phyloP scores from a whole-genome alignment of 2,888 invertebrate species.

The Platycheirus albimanus region DNA sequence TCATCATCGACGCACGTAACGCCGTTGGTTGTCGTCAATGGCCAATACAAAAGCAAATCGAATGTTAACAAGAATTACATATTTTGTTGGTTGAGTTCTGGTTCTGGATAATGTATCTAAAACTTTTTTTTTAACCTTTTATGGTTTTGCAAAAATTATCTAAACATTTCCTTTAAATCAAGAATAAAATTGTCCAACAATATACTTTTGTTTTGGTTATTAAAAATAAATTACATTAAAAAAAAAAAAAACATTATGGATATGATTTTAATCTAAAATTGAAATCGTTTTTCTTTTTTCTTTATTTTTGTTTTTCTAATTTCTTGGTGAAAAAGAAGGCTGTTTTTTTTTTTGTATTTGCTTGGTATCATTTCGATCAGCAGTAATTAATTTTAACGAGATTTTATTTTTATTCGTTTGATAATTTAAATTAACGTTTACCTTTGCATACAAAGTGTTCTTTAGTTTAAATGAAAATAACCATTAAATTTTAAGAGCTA shows the following conservation, averaged over 20 bases:
- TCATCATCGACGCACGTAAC: slow-evolving; percentile 2
- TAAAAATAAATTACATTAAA: slow-evolving; percentile 38
- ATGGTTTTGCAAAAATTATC: slow-evolving; percentile 1
- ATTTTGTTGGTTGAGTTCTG: slow-evolving; percentile 12
- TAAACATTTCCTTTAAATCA: too few species aligned
- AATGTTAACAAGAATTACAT: neutral
- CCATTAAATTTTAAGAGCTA: slow-evolving; percentile 31
- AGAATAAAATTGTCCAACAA: slow-evolving; percentile 1
- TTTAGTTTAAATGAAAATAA: slow-evolving; percentile 18
- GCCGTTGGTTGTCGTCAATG: too few species aligned
- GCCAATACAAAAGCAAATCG: too few species aligned
- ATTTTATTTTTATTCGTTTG: slow-evolving; percentile 41
- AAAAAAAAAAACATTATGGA: slow-evolving; percentile 18
- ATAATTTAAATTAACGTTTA: slow-evolving; percentile 39
- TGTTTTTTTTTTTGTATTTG: neutral
- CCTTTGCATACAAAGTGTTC: slow-evolving; percentile 36
- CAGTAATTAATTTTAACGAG: slow-evolving; percentile 36
- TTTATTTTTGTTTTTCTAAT: neutral
- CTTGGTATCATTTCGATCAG: slow-evolving; percentile 29
- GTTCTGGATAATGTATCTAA: neutral
- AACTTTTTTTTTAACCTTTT: too few species aligned
- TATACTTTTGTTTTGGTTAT: slow-evolving; percentile 12
- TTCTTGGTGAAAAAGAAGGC: neutral
- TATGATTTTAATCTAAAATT: slow-evolving; percentile 33
- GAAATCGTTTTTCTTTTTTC: slow-evolving; percentile 30